Conservation (phyloP, 2,113 vertebrate species). For the Hoplias malabaricus region DNA sequence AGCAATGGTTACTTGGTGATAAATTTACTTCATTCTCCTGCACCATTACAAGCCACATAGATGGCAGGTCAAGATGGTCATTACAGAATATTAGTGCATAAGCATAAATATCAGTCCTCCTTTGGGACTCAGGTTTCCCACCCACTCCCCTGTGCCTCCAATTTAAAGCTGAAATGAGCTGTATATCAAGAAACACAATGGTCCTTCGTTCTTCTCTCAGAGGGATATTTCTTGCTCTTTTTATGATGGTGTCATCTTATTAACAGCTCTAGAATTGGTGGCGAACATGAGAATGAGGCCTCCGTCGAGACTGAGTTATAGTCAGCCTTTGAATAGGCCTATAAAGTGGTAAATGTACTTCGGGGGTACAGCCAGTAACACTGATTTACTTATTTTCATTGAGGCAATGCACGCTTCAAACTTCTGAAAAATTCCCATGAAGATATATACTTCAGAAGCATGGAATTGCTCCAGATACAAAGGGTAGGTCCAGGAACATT, state of each 20-base stretch:
- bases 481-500: background rate
- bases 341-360: background rate
- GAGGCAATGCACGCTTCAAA: background rate
- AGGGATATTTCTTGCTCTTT: background rate
- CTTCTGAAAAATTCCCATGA: background rate
- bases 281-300: constrained; percentile 22
- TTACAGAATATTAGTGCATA: background rate
- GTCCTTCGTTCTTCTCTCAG: constrained; percentile 7
- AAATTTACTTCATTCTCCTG: background rate
- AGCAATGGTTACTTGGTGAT: background rate
- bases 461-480: constrained; percentile 8
- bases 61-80: background rate
- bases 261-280: constrained; percentile 6
- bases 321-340: constrained; percentile 7
- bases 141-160: background rate
- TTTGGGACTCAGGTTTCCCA: background rate
- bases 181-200: background rate
- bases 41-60: background rate
- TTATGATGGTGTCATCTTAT: constrained; percentile 1
- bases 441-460: constrained; percentile 14
- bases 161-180: background rate
- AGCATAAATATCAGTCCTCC: background rate
- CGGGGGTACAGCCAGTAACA: constrained; percentile 6
- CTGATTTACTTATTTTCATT: constrained; percentile 7
- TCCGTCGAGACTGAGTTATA: constrained; percentile 5